A percentile compares a stretch with the other conserved stretches of the same genome.
These are phyloP conservation scores for Pristis pectinata DNA, from an alignment of 2,797 vertebrate genomes.

Conservation along the genomic window DNA sequence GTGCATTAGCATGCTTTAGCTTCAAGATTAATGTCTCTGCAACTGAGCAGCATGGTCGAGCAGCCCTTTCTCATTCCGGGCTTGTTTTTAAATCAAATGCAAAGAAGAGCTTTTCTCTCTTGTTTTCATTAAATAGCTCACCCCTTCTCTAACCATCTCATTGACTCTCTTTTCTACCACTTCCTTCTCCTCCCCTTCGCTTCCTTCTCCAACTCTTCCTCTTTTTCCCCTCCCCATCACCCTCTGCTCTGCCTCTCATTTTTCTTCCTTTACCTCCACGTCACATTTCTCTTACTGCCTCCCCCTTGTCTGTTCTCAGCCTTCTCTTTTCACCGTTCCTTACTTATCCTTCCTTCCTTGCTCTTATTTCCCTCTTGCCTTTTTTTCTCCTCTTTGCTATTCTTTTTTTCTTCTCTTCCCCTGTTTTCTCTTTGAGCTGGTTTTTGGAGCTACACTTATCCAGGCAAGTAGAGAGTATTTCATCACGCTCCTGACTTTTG, in stretches of 20 bases:
- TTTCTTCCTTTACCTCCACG: not conserved
- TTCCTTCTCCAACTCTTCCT: too few species aligned
- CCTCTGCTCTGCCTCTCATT: too few species aligned
- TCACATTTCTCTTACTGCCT: not conserved
- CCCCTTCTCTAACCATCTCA: not conserved
- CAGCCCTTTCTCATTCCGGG: not conserved
- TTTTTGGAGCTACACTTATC: not conserved
- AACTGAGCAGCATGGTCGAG: not conserved
- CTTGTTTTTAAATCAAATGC: not conserved
- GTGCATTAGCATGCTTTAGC: not conserved
- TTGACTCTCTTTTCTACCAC: too few species aligned
- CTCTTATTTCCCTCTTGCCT: not conserved
- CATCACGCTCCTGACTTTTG: too few species aligned
- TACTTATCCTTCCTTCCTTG: not conserved
- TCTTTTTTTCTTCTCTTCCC: not conserved
- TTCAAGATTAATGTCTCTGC: not conserved
- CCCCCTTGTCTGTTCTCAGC: too few species aligned
- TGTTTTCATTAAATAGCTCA: not conserved
- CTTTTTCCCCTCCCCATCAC: too few species aligned
- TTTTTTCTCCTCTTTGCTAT: not conserved
- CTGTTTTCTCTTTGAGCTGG: not conserved
- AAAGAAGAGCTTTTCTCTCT: not conserved
- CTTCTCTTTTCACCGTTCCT: not conserved
- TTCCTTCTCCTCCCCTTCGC: too few species aligned
- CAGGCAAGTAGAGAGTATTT: too few species aligned